Base-by-base conservation (phyloP, 2,888 invertebrate species). In the Drosophila hamatofila region DNA sequence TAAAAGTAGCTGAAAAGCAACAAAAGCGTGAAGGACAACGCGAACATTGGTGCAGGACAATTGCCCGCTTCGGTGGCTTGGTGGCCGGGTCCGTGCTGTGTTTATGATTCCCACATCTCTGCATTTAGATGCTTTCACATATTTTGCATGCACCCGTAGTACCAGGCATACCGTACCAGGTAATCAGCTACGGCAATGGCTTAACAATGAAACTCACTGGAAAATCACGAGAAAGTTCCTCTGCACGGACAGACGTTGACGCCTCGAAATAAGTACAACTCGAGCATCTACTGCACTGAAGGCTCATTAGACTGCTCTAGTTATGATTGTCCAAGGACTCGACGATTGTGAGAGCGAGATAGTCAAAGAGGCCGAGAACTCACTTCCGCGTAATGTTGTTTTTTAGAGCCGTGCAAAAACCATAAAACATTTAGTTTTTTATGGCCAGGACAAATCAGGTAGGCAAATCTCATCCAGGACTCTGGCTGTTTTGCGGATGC, bases 381-480 rank as follows among this genome's bases (percentile, higher is more conserved):
- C 56, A 88, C 84, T 89, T 89, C 89, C 84, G 83, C 71, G 89
- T 83, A 84, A 73, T 55, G 52, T 41, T 54, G 54, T 80, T 88
- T 83, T 73, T 84, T 73, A 68, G 41, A 39, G 46, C 51, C 18
- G 42, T 37, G 37, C 64, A 56, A 56, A 65, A 57, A 51, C 30
- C 78, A 83, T 84, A 87, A 89, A 89, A 75, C 63, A 78, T 78
- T 87, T 61, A 87, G 72, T 84, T 84, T 84, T 87, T 84, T 89
- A 84, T 80, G 78, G 60, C 60, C 55, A 16, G 27, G 48, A 2
- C 52, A 21, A 30, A 33, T 63, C 67, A 71, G 75, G 62, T 70
- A 77, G 59, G 11, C 1, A 0, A 14, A 11, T 21, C 39, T 2
- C 8, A 14, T 21, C 30, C 30, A 41, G 30, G 16, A 30, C 30